These are phyloP conservation scores for Connochaetes taurinus DNA, from an alignment of 2,113 vertebrate genomes.

Conservation along the genomic window DNA sequence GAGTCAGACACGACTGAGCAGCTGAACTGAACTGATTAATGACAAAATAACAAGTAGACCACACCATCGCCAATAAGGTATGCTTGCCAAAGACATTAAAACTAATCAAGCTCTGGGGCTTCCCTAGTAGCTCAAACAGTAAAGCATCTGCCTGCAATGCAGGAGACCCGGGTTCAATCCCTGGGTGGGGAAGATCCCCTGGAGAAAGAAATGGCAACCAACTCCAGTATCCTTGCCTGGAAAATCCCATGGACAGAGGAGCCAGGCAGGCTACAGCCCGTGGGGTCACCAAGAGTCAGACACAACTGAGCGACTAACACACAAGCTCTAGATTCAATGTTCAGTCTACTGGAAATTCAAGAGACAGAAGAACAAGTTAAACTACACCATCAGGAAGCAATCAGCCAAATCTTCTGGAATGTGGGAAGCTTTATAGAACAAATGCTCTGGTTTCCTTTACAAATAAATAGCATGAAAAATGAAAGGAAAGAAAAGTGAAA, in stretches of 20 bases:
- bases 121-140: neutral
- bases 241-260: neutral
- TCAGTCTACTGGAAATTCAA: slow-evolving; percentile 13
- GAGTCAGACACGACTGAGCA: too few relatives aligned
- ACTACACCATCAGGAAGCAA: neutral
- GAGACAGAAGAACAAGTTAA: slow-evolving; percentile 3
- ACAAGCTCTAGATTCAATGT: neutral
- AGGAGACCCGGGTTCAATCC: neutral
- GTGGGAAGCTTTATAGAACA: neutral
- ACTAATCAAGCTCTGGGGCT: neutral
- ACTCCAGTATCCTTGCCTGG: neutral
- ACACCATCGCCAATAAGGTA: neutral
- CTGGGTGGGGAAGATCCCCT: neutral
- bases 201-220: neutral
- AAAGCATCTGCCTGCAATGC: neutral
- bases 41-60: neutral
- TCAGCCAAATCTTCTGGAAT: neutral
- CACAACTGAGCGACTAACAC: neutral
- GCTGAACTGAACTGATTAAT: neutral
- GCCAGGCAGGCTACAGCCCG: neutral
- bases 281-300: neutral
- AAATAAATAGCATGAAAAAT: neutral
- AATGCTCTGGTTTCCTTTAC: neutral
- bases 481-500: neutral
- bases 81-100: neutral